Evolutionary conservation across 1,140 invertebrate species (phyloP).

Genomic region (Phortica variegata): DNA sequence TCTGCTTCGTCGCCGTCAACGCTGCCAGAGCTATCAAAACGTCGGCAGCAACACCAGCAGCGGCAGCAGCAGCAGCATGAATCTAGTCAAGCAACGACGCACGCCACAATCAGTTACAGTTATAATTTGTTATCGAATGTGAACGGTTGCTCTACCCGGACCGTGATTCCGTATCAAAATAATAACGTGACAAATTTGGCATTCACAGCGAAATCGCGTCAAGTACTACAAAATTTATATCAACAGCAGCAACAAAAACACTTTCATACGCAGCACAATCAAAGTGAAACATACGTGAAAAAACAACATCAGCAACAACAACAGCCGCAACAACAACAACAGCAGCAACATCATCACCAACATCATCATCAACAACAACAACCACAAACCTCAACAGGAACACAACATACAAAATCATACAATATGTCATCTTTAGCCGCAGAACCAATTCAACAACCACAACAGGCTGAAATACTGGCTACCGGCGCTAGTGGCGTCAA

Average conservation of each 20-base stretch:
- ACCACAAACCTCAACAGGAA: constrained; percentile 20
- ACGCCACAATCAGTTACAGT: constrained; percentile 30
- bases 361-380: constrained; percentile 31
- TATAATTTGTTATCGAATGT: constrained; percentile 20
- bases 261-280: constrained; percentile 35
- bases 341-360: constrained; percentile 16
- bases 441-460: constrained; percentile 36
- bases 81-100: constrained; percentile 31
- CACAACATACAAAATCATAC: constrained; percentile 23
- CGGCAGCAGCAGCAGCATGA: background rate
- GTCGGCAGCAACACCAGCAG: constrained; percentile 14
- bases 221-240: constrained; percentile 33
- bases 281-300: constrained; percentile 27
- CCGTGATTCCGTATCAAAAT: constrained; percentile 28
- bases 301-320: constrained; percentile 20
- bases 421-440: constrained; percentile 52
- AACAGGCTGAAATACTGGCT: constrained; percentile 25
- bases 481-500: constrained; percentile 10
- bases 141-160: constrained; percentile 37
- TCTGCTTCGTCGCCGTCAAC: constrained; percentile 10
- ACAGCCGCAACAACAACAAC: constrained; percentile 28
- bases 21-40: constrained; percentile 27
- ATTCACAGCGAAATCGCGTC: constrained; percentile 22
- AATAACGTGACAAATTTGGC: constrained; percentile 2
- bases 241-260: constrained; percentile 32